Conservation (phyloP, 1,140 invertebrate species). For the Sitophilus oryzae region DNA sequence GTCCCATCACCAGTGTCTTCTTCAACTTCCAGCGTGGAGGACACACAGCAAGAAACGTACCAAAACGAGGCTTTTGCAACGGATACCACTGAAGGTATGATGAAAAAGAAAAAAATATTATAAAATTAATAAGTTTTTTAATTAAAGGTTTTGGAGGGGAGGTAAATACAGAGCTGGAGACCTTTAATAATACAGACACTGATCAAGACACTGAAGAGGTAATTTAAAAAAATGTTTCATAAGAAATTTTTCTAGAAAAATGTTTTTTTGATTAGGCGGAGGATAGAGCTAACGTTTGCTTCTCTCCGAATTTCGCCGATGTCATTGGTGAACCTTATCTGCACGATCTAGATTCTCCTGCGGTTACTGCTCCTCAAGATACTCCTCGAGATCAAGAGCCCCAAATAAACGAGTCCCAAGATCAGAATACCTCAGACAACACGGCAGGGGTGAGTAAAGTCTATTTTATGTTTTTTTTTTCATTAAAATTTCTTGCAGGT, state of each 20-base stretch:
- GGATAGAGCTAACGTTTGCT: constrained; percentile 6
- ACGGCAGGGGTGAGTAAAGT: constrained; percentile 1
- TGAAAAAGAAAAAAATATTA: no score
- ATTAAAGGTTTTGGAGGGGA: no score
- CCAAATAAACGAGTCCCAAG: neutral
- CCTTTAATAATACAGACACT: neutral
- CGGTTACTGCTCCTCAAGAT: neutral
- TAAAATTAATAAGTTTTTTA: no score
- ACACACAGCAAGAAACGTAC: constrained; percentile 7
- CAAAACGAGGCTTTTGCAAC: neutral
- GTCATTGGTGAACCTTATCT: constrained; percentile 20
- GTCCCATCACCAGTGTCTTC: constrained; percentile 26
- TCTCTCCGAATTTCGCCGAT: constrained; percentile 28
- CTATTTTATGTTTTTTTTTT: neutral
- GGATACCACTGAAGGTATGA: neutral
- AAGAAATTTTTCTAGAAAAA: no score
- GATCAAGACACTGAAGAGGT: neutral
- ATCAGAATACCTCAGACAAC: neutral
- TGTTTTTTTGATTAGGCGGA: neutral
- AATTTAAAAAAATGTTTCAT: no score
- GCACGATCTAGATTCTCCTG: constrained; percentile 10
- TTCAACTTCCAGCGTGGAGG: constrained; percentile 16
- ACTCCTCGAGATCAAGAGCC: neutral
- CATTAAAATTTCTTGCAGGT: constrained; percentile 2
- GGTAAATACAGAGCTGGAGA: no score